A percentile compares a stretch with the other conserved stretches of the same genome.
phyloP scores from a whole-genome alignment of 2,113 vertebrate species.

The Antechinus flavipes region DNA sequence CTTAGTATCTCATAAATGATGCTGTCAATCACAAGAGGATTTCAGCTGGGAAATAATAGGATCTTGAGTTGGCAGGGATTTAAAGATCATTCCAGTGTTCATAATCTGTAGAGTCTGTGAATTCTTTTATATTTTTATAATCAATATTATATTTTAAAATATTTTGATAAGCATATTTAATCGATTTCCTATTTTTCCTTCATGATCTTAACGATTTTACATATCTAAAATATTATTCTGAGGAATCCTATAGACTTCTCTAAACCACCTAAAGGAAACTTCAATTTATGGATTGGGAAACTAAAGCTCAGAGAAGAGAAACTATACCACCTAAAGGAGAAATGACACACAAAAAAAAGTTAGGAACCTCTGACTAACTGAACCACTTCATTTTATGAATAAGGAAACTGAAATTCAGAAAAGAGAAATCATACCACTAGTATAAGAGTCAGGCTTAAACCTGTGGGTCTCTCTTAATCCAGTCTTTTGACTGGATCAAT shows the following conservation, averaged over 20 bases:
- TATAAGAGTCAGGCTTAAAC: neutral
- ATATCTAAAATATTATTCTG: neutral
- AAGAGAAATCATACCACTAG: neutral
- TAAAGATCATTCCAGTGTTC: neutral
- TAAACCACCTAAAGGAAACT: neutral
- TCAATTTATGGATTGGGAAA: no score
- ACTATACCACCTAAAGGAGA: neutral
- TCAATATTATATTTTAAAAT: neutral
- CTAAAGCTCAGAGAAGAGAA: no score
- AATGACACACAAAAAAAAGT: neutral
- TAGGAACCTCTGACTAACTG: neutral
- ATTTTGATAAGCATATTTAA: neutral
- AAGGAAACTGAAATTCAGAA: neutral
- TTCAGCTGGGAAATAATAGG: neutral
- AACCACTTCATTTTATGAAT: neutral
- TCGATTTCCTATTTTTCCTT: neutral
- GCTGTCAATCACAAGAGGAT: neutral
- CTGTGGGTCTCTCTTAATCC: neutral
- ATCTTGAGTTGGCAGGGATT: neutral
- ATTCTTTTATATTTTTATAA: neutral
- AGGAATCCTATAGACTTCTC: neutral
- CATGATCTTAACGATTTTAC: neutral
- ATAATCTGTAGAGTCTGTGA: neutral
- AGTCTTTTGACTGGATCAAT: constrained; percentile 12
- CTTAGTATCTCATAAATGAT: neutral